Evolutionary conservation across 1,140 invertebrate species (phyloP).

Genomic region (Nephila pilipes): DNA sequence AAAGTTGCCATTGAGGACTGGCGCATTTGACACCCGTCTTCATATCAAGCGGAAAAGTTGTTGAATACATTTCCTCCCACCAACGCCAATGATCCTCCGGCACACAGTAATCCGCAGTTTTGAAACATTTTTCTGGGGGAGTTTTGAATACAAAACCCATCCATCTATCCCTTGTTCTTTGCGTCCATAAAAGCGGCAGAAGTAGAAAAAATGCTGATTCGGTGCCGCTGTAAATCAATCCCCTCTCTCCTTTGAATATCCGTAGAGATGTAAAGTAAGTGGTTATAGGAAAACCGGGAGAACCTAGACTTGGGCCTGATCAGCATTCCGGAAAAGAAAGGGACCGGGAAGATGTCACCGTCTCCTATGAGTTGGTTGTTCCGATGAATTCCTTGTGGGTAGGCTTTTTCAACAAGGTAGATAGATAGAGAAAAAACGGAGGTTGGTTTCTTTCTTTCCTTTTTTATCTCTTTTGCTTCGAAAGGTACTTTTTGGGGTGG

Average conservation of each 20-base stretch:
- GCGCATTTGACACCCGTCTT: slow-evolving; percentile 57
- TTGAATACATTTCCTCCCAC: slow-evolving; percentile 69
- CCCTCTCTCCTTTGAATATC: slow-evolving; percentile 71
- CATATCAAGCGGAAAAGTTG: slow-evolving; percentile 60
- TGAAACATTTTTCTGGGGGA: slow-evolving; percentile 40
- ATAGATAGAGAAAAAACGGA: background rate
- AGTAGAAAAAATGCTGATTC: slow-evolving; percentile 66
- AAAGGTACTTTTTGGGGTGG: slow-evolving; percentile 22
- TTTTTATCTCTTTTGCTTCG: slow-evolving; percentile 36
- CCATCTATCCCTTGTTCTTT: slow-evolving; percentile 64
- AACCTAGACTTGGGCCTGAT: slow-evolving; percentile 38
- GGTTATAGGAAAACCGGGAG: slow-evolving; percentile 50
- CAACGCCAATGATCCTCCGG: slow-evolving; percentile 45
- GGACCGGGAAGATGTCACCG: slow-evolving; percentile 12
- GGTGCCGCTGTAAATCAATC: slow-evolving; percentile 71
- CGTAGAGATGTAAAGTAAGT: slow-evolving; percentile 69
- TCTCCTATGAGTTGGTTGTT: slow-evolving; percentile 61
- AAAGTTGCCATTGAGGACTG: background rate
- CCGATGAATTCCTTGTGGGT: slow-evolving; percentile 67
- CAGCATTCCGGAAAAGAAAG: slow-evolving; percentile 69
- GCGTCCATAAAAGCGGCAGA: slow-evolving; percentile 40
- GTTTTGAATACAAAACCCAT: slow-evolving; percentile 73
- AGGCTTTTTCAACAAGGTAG: slow-evolving; percentile 61
- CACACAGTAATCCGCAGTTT: slow-evolving; percentile 66
- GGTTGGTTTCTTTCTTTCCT: background rate